A percentile compares a stretch with the other conserved stretches of the same genome.
These are phyloP conservation scores for Spongilla lacustris DNA, from an alignment of 37 sponge, comb jelly and placozoan species.

Conservation along the genomic window DNA sequence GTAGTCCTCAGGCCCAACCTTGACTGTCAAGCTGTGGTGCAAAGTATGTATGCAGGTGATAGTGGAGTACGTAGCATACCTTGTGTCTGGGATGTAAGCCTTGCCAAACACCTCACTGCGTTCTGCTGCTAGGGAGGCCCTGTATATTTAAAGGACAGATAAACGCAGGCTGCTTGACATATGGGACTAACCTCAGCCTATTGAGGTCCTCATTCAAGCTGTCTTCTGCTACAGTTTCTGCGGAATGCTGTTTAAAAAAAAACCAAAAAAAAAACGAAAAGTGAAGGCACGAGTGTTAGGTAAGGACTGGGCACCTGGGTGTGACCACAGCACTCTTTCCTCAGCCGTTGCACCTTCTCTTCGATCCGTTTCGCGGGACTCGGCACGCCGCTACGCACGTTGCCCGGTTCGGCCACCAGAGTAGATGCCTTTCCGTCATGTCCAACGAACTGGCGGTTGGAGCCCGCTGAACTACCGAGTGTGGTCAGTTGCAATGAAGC, in stretches of 20 bases:
- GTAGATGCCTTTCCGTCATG: not conserved
- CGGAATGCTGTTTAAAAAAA: constrained; percentile 26
- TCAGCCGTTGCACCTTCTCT: constrained; percentile 49
- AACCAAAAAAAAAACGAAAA: not conserved
- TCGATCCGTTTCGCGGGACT: constrained; percentile 40
- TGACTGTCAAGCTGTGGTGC: constrained; percentile 42
- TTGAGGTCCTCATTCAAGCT: constrained; percentile 51
- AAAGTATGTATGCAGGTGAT: not conserved
- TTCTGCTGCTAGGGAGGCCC: constrained; percentile 59
- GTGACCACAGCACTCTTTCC: constrained; percentile 42
- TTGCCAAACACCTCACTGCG: constrained; percentile 35
- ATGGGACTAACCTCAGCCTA: constrained; percentile 21
- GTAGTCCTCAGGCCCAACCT: constrained; percentile 66
- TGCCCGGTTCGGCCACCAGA: constrained; percentile 26
- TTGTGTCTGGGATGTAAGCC: constrained; percentile 35
- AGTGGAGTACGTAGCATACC: constrained; percentile 22
- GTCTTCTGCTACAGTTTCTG: constrained; percentile 54
- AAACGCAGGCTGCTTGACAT: not conserved
- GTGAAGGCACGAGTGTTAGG: not conserved
- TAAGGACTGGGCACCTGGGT: not conserved
- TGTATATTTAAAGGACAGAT: not conserved
- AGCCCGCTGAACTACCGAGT: not conserved
- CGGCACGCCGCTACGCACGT: constrained; percentile 6
- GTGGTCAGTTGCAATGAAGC: not conserved
- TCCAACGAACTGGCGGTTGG: not conserved